Evolutionary conservation across 2,888 invertebrate genomes (phyloP).

Genomic region (Eristalis intricaria): DNA sequence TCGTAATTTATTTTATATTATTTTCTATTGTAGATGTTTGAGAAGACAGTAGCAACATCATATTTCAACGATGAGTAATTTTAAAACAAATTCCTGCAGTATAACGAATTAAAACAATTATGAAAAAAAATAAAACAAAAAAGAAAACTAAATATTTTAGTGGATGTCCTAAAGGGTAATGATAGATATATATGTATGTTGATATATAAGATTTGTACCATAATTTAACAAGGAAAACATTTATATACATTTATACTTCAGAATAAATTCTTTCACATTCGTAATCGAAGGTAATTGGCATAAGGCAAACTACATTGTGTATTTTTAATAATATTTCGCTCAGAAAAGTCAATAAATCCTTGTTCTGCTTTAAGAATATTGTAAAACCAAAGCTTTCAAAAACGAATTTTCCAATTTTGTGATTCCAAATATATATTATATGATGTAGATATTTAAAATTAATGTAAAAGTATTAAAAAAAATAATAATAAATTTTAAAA

Average conservation of each 20-base stretch:
- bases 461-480: conserved; percentile 36
- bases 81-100: conserved; percentile 16
- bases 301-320: neutral
- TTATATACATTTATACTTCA: neutral
- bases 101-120: conserved; percentile 22
- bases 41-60: neutral
- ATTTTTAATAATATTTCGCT: neutral
- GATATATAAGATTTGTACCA: neutral
- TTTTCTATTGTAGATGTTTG: neutral
- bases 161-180: conserved; percentile 14
- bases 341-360: conserved; percentile 6
- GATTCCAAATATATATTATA: conserved; percentile 26
- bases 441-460: conserved; percentile 12
- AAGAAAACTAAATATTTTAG: neutral
- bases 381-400: conserved; percentile 40
- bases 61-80: neutral
- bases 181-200: neutral
- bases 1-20: neutral
- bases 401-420: conserved; percentile 53
- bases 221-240: neutral
- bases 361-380: conserved; percentile 26
- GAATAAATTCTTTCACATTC: neutral
- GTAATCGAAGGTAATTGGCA: neutral
- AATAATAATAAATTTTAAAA: conserved; percentile 25
- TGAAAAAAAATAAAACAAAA: neutral